Conservation (phyloP, 1,140 invertebrate genomes). For the Drosophila pachea region DNA sequence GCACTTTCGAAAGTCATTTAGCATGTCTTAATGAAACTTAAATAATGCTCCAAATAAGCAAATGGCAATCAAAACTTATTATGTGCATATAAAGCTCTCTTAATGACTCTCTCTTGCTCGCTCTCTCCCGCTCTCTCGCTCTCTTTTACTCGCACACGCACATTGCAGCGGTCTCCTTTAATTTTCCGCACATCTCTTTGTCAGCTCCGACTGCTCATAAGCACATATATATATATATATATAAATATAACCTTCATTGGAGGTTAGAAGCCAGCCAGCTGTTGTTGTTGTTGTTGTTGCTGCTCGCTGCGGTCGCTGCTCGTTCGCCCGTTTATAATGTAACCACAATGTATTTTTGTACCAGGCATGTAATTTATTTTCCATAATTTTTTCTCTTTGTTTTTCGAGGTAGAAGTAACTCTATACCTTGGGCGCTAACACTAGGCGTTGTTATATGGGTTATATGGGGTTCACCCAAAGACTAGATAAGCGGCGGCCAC, state of each 20-base stretch:
- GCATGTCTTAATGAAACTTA: conserved; percentile 74
- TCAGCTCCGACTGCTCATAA: conserved; percentile 23
- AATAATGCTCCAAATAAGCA: conserved; percentile 74
- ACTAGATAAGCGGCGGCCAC: conserved; percentile 15
- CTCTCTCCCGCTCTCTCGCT: neutral
- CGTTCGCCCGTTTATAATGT: conserved; percentile 71
- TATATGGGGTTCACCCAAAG: conserved; percentile 30
- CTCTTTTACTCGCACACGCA: neutral
- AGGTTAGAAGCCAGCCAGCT: conserved; percentile 51
- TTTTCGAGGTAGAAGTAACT: conserved; percentile 17
- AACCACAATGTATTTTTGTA: conserved; percentile 59
- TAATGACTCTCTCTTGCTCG: conserved; percentile 47
- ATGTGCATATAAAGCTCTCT: conserved; percentile 63
- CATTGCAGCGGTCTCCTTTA: conserved; percentile 14
- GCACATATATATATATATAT: conserved; percentile 1
- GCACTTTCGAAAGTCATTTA: conserved; percentile 74
- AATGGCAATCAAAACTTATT: conserved; percentile 70
- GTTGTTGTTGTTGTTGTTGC: conserved; percentile 27
- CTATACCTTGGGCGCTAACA: conserved; percentile 30
- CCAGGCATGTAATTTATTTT: conserved; percentile 28
- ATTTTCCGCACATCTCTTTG: conserved; percentile 7
- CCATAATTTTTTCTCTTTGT: conserved; percentile 3
- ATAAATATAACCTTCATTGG: conserved; percentile 48
- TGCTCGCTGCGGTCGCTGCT: conserved; percentile 50
- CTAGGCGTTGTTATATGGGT: conserved; percentile 25